Evolutionary conservation across 1,140 invertebrate species (phyloP).

Genomic region (Scaptomyza pallida): DNA sequence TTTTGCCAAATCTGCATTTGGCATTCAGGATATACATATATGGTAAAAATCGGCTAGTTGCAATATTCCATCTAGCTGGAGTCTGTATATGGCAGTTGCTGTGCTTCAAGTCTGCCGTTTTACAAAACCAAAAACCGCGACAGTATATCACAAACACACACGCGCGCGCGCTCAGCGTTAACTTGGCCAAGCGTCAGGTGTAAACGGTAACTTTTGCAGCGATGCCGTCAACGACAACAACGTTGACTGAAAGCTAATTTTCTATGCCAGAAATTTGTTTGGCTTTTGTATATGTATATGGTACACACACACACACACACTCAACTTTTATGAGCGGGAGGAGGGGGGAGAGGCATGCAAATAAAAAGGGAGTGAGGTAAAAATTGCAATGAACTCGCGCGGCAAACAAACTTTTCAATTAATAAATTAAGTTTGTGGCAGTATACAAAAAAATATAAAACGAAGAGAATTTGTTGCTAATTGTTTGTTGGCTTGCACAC

Average conservation of each 20-base stretch:
- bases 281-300: constrained; percentile 35
- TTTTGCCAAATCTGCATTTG: constrained; percentile 73
- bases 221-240: constrained; percentile 21
- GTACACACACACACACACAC: not conserved
- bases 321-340: constrained; percentile 53
- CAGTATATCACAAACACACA: not conserved
- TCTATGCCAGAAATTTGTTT: constrained; percentile 60
- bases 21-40: constrained; percentile 36
- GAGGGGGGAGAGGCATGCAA: not conserved
- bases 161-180: not conserved
- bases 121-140: constrained; percentile 10
- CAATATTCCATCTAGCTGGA: constrained; percentile 8
- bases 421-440: constrained; percentile 59
- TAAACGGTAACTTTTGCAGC: constrained; percentile 33
- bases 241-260: constrained; percentile 67
- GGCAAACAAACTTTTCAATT: constrained; percentile 68
- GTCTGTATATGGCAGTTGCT: constrained; percentile 10
- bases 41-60: constrained; percentile 13
- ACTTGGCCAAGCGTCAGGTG: constrained; percentile 33
- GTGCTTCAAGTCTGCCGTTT: constrained; percentile 39
- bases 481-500: constrained; percentile 52
- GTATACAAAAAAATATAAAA: no score
- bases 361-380: constrained; percentile 9
- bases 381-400: constrained; percentile 34
- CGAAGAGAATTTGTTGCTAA: constrained; percentile 43